A percentile compares a stretch with the other conserved stretches of the same genome.
These are phyloP conservation scores for Andrena marginata DNA, from an alignment of 2,888 invertebrate genomes.

Conservation along the genomic window DNA sequence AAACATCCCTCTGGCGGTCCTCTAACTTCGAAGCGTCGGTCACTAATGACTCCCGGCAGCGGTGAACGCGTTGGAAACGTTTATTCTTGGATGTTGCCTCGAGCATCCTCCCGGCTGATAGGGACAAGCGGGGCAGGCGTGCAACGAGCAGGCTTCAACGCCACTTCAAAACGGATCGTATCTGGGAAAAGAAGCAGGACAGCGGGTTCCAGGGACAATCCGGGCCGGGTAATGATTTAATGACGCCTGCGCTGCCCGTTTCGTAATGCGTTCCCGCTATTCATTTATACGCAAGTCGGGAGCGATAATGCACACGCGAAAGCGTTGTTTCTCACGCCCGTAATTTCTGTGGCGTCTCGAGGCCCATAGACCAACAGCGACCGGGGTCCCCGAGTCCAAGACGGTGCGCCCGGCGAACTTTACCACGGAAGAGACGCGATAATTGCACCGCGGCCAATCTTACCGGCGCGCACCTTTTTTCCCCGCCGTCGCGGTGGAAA, in stretches of 20 bases:
- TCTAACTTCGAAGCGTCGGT: too few species aligned
- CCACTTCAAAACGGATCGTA: conserved; percentile 29
- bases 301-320: conserved; percentile 44
- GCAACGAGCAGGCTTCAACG: background rate
- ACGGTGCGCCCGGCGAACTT: conserved; percentile 36
- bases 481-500: background rate
- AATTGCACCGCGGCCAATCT: conserved; percentile 49
- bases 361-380: background rate
- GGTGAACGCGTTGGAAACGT: conserved; percentile 19
- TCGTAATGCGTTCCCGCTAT: conserved; percentile 57
- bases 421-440: conserved; percentile 53
- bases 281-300: conserved; percentile 38
- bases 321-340: conserved; percentile 64
- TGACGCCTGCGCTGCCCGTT: conserved; percentile 53
- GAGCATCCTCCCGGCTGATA: conserved; percentile 3
- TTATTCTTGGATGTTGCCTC: background rate
- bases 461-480: conserved; percentile 1
- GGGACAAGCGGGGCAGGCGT: too few species aligned
- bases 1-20: too few species aligned
- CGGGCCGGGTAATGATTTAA: conserved; percentile 54
- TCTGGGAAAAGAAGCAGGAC: conserved; percentile 31
- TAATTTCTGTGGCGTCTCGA: conserved; percentile 48
- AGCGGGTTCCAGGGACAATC: conserved; percentile 42
- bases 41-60: conserved; percentile 9
- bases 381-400: background rate